Evolutionary conservation across 2,113 vertebrate genomes (phyloP).

Genomic region (Sinocyclocheilus anshuiensis): DNA sequence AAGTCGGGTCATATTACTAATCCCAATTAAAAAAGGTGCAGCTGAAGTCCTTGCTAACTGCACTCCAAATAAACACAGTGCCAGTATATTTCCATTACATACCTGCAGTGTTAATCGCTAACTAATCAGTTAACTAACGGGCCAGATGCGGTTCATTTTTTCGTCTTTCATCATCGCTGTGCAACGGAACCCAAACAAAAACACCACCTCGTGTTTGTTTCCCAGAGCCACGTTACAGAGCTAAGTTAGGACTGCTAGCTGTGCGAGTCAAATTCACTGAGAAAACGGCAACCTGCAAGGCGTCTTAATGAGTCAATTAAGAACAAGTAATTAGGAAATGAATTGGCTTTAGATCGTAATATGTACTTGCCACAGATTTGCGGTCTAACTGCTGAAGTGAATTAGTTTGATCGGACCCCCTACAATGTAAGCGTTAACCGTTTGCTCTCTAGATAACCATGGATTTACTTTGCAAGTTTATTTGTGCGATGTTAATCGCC

Average conservation of each 20-base stretch:
- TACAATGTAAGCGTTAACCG: not conserved
- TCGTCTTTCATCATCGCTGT: too few species aligned
- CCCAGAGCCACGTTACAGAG: constrained; percentile 19
- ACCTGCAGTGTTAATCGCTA: not conserved
- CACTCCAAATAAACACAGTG: not conserved
- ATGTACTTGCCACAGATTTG: constrained; percentile 6
- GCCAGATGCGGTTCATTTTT: too few species aligned
- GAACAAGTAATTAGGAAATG: not conserved
- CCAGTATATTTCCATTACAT: constrained; percentile 5
- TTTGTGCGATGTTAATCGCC: too few species aligned
- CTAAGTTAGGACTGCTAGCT: constrained; percentile 6
- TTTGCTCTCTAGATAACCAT: not conserved
- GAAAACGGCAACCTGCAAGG: not conserved
- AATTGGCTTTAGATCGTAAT: not conserved
- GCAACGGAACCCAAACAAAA: too few species aligned
- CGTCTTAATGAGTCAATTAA: not conserved
- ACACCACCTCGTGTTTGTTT: constrained; percentile 32
- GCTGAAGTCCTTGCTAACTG: not conserved
- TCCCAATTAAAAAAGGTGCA: not conserved
- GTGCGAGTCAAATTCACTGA: too few species aligned
- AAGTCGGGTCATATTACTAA: not conserved
- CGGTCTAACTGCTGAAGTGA: not conserved
- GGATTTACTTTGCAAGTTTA: not conserved
- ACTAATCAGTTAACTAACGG: too few species aligned
- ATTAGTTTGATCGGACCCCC: constrained; percentile 14